Percentiles rank a stretch among this genome's conserved stretches.
These are phyloP conservation scores for Ormyrus rosae DNA, from an alignment of 2,888 invertebrate genomes.

Conservation along the genomic window DNA sequence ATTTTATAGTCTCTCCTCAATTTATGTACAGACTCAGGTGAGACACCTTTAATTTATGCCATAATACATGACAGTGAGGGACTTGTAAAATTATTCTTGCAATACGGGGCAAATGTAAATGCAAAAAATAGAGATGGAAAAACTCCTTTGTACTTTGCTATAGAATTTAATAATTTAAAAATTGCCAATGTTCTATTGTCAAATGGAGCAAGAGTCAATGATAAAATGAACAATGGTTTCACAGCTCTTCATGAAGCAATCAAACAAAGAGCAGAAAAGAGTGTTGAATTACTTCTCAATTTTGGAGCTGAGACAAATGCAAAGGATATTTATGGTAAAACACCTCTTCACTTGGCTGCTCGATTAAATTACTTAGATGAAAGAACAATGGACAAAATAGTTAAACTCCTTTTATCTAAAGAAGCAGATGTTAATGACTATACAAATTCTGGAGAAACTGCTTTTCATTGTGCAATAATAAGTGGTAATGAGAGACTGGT, in stretches of 20 bases:
- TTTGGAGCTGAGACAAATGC: conserved; percentile 38
- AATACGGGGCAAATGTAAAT: conserved; percentile 44
- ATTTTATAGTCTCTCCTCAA: conserved; percentile 41
- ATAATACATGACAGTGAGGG: conserved; percentile 14
- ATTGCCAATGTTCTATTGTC: conserved; percentile 76
- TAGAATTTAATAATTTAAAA: conserved; percentile 70
- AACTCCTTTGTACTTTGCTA: conserved; percentile 37
- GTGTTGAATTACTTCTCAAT: conserved; percentile 30
- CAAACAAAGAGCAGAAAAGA: conserved; percentile 52
- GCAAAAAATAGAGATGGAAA: conserved; percentile 40
- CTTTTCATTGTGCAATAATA: conserved; percentile 80
- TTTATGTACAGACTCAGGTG: conserved; percentile 33
- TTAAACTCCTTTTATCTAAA: conserved; percentile 34
- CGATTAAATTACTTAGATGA: conserved; percentile 43
- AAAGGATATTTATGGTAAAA: conserved; percentile 42
- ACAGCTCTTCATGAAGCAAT: conserved; percentile 77
- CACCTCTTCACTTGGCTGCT: conserved; percentile 44
- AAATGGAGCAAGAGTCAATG: conserved; percentile 79
- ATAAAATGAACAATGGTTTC: conserved; percentile 82
- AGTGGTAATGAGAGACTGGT: conserved; percentile 78
- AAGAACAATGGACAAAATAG: conserved; percentile 43
- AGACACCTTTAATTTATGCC: conserved; percentile 40
- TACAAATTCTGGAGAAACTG: conserved; percentile 45
- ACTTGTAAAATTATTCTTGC: conserved; percentile 28
- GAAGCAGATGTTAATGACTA: conserved; percentile 44